Conservation (phyloP, 2,888 invertebrate genomes). For the Melolontha melolontha region DNA sequence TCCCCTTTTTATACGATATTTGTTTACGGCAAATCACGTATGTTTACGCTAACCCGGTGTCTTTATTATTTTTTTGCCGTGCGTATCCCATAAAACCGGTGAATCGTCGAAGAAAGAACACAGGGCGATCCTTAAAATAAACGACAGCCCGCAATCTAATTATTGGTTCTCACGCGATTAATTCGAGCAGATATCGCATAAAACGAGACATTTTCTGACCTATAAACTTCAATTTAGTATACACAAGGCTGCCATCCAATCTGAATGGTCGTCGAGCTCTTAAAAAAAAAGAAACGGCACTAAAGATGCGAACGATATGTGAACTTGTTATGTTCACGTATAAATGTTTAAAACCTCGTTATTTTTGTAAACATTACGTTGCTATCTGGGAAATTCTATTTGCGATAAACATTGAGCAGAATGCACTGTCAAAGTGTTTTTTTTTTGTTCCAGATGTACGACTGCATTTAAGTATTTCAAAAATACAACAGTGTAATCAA, state of each 20-base stretch:
- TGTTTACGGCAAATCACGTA: conserved; percentile 43
- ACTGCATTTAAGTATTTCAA: no score
- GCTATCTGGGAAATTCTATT: not conserved
- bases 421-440: no score
- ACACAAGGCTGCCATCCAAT: conserved; percentile 2
- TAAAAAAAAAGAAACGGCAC: not conserved
- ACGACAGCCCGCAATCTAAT: conserved; percentile 33
- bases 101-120: conserved; percentile 45
- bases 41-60: conserved; percentile 51
- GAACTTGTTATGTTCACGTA: no score
- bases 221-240: conserved; percentile 8
- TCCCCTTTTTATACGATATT: not conserved
- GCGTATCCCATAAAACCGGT: conserved; percentile 31
- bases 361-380: no score
- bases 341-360: no score
- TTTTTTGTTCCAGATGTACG: no score
- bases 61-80: conserved; percentile 50
- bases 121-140: conserved; percentile 5
- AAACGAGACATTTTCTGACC: conserved; percentile 9
- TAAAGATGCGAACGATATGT: no score
- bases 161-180: conserved; percentile 28
- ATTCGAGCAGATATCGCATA: conserved; percentile 16
- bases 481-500: no score
- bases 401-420: no score
- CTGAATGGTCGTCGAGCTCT: not conserved